These are phyloP conservation scores for Aphelenchoides besseyi DNA, from an alignment of 1,140 invertebrate genomes.

Conservation along the genomic window DNA sequence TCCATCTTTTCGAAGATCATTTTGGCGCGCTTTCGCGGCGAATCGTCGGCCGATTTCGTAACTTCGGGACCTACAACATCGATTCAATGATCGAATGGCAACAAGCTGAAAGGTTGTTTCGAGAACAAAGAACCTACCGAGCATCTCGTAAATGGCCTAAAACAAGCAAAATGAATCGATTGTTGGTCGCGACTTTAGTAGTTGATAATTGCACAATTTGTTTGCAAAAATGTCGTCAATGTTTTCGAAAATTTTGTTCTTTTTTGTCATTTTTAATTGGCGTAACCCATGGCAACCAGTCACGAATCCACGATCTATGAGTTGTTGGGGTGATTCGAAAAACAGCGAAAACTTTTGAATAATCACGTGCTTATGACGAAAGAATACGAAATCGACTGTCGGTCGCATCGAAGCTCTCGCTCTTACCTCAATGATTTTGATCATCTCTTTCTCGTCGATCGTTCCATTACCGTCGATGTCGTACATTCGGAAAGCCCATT, in stretches of 20 bases:
- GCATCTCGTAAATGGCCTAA: constrained; percentile 98
- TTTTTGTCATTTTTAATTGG: constrained; percentile 11
- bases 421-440: constrained; percentile 69
- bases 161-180: no score
- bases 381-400: constrained; percentile 21
- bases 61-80: constrained; percentile 78
- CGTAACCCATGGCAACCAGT: background rate
- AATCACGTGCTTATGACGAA: background rate
- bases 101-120: no score
- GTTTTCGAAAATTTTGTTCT: no score
- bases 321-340: no score
- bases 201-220: no score
- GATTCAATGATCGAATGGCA: no score
- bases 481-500: constrained; percentile 92
- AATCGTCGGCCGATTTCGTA: constrained; percentile 70
- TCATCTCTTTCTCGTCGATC: constrained; percentile 85
- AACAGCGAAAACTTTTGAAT: no score
- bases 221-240: no score
- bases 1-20: constrained; percentile 99
- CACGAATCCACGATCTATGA: no score
- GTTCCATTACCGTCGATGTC: constrained; percentile 99
- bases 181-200: no score
- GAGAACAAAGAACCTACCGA: no score
- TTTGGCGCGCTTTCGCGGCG: constrained; percentile 88
- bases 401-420: no score